Percentiles rank a stretch among this genome's conserved stretches.
phyloP scores from a whole-genome alignment of 2,113 vertebrate species.

The Ophthalmolycus amberensis region DNA sequence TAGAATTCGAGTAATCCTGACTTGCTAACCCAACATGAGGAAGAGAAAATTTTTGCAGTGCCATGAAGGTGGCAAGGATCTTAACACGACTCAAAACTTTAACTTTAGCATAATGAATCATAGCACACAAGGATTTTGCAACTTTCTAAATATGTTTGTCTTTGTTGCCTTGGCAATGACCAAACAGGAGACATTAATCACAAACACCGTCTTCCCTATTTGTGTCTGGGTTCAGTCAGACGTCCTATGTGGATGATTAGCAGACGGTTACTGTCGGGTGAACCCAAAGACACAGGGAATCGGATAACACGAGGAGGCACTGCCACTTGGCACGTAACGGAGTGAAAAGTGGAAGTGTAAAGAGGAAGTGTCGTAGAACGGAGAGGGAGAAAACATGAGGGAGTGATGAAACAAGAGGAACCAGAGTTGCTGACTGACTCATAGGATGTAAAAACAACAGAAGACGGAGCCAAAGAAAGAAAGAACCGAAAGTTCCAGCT shows the following conservation, averaged over 20 bases:
- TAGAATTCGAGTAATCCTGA: not conserved
- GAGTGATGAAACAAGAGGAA: slow-evolving; percentile 53
- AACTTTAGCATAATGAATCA: not conserved
- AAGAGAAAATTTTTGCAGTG: not conserved
- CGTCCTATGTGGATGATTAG: not conserved
- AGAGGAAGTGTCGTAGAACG: slow-evolving; percentile 49
- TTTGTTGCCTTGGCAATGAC: slow-evolving; percentile 12
- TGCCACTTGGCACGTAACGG: slow-evolving; percentile 21
- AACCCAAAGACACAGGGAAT: slow-evolving; percentile 1
- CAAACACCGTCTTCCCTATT: not conserved
- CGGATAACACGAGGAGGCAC: not conserved
- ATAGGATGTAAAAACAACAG: slow-evolving; percentile 17
- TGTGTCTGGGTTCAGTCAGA: slow-evolving; percentile 28
- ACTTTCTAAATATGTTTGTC: slow-evolving; percentile 8
- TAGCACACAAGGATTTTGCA: not conserved
- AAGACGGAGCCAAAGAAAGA: slow-evolving; percentile 26
- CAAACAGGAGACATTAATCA: slow-evolving; percentile 2
- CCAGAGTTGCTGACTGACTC: slow-evolving; percentile 51
- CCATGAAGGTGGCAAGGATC: not conserved
- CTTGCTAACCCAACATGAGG: not conserved
- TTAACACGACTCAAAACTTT: not conserved
- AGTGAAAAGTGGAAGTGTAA: slow-evolving; percentile 47
- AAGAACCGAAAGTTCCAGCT: slow-evolving; percentile 62
- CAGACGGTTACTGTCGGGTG: not conserved
- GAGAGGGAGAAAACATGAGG: slow-evolving; percentile 13